Conservation (phyloP, 1,140 invertebrate genomes). For the Euura lappo region DNA sequence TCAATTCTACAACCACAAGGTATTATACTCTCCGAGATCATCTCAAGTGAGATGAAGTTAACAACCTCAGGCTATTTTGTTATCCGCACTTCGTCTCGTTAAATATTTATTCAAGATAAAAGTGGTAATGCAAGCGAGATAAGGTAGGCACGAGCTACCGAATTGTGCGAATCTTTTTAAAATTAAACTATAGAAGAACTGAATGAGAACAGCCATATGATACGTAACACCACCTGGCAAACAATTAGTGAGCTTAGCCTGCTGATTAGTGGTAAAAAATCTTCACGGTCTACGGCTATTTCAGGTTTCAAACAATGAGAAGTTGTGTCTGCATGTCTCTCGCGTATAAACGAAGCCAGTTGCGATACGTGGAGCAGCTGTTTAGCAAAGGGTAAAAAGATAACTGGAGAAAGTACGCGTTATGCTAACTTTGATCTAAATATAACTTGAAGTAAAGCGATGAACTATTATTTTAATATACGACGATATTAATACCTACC, state of each 20-base stretch:
- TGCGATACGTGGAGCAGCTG: not conserved
- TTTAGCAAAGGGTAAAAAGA: not conserved
- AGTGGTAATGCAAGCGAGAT: too few relatives aligned
- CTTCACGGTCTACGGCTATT: not conserved
- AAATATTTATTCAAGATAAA: too few relatives aligned
- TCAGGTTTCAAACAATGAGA: not conserved
- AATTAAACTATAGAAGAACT: too few relatives aligned
- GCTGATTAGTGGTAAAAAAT: too few relatives aligned
- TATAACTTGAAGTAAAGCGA: not conserved
- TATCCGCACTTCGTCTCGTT: too few relatives aligned
- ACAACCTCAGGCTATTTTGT: too few relatives aligned
- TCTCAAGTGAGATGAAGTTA: not conserved
- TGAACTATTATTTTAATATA: constrained; percentile 6
- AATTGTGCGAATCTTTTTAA: too few relatives aligned
- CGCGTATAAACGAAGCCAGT: not conserved
- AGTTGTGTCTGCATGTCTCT: not conserved
- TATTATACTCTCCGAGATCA: not conserved
- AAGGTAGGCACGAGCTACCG: too few relatives aligned
- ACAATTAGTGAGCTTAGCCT: too few relatives aligned
- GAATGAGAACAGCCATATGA: too few relatives aligned
- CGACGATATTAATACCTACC: constrained; percentile 2
- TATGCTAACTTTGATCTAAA: not conserved
- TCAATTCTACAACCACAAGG: not conserved
- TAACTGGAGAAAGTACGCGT: not conserved
- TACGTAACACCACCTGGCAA: too few relatives aligned